Percentiles rank a stretch among this genome's conserved stretches.
These are phyloP conservation scores for Sepiola atlantica DNA, from an alignment of 2,888 invertebrate species.

Conservation along the genomic window DNA sequence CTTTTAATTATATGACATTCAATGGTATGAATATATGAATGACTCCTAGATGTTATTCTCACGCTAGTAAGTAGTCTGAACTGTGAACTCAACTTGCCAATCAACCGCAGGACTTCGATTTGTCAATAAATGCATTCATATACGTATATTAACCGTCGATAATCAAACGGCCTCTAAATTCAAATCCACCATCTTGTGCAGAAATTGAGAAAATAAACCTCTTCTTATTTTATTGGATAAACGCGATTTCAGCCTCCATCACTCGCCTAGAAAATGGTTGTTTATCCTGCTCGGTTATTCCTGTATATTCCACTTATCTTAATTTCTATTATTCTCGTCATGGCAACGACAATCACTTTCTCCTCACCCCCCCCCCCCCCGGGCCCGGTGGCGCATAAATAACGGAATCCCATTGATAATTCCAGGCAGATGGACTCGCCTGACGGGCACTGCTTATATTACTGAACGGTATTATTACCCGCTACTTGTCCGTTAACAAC, in stretches of 20 bases:
- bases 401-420: background rate
- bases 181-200: no score
- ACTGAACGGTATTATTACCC: background rate
- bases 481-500: background rate
- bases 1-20: no score
- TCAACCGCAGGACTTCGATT: no score
- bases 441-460: background rate
- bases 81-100: no score
- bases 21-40: no score
- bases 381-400: background rate
- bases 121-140: no score
- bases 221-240: background rate
- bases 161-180: no score
- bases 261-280: background rate
- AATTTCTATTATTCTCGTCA: background rate
- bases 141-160: no score
- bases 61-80: no score
- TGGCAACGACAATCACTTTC: background rate
- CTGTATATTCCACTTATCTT: background rate
- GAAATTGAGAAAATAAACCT: no score
- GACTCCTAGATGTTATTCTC: no score
- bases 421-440: slow-evolving; percentile 19
- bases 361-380: background rate
- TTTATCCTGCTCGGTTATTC: background rate
- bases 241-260: background rate